Evolutionary conservation across 2,797 vertebrate species (phyloP).

Genomic region (Heliangelus exortis): DNA sequence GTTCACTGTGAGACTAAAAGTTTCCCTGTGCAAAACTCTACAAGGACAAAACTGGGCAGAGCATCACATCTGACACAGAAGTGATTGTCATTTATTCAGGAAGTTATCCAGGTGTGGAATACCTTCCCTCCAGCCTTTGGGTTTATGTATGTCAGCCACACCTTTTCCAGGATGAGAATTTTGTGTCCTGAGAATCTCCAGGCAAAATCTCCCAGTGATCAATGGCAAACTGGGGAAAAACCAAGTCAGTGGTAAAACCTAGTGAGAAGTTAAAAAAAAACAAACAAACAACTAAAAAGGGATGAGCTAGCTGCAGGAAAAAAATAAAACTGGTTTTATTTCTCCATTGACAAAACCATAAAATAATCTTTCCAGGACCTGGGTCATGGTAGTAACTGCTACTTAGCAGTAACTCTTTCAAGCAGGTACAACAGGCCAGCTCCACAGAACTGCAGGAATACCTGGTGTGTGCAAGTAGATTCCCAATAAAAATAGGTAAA

Average conservation of each 20-base stretch:
- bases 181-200: slow-evolving; percentile 53
- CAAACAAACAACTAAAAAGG: neutral
- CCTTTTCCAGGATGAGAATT: slow-evolving; percentile 61
- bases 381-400: neutral
- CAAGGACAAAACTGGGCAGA: neutral
- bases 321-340: neutral
- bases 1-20: neutral
- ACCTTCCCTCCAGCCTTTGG: slow-evolving; percentile 71
- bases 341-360: neutral
- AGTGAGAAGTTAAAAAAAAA: neutral
- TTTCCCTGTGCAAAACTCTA: neutral
- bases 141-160: slow-evolving; percentile 62
- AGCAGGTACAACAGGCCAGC: neutral
- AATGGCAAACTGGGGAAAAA: slow-evolving; percentile 71
- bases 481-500: neutral
- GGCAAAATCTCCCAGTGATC: slow-evolving; percentile 75
- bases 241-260: slow-evolving; percentile 73
- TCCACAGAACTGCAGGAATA: neutral
- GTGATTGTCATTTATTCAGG: slow-evolving; percentile 64
- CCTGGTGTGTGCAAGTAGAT: neutral
- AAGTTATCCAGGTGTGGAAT: slow-evolving; percentile 70
- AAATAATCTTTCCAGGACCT: neutral
- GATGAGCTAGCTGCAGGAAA: neutral
- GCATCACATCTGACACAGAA: neutral
- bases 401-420: neutral